phyloP scores from a whole-genome alignment of 1,140 invertebrate species.

The Leptinotarsa defecta region DNA sequence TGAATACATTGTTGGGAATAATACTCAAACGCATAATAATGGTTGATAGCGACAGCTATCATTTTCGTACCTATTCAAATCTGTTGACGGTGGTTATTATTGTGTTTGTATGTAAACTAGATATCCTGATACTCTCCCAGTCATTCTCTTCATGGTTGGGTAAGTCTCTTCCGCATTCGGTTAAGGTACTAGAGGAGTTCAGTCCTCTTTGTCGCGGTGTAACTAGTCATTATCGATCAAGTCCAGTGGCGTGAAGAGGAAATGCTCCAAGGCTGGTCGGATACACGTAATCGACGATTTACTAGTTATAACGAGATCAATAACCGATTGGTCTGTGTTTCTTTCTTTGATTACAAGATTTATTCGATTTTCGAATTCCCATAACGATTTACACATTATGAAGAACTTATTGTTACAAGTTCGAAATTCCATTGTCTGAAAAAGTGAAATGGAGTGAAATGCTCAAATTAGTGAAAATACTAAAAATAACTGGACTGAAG shows the following conservation, averaged over 20 bases:
- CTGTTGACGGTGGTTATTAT: no score
- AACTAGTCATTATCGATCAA: slow-evolving; percentile 8
- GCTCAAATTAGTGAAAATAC: no score
- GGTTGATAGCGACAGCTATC: no score
- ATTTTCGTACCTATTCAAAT: no score
- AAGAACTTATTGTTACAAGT: no score
- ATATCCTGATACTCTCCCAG: neutral
- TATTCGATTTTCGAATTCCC: neutral
- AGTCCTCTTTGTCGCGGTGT: neutral
- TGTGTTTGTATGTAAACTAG: slow-evolving; percentile 1
- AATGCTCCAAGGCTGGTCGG: neutral
- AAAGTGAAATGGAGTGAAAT: no score
- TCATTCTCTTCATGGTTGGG: neutral
- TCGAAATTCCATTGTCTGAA: no score
- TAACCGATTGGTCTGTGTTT: neutral
- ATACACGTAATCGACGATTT: neutral
- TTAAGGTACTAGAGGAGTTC: neutral
- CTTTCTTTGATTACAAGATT: neutral
- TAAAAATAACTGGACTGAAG: no score
- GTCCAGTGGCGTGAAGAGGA: slow-evolving; percentile 1
- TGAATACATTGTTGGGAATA: no score
- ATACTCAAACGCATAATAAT: no score
- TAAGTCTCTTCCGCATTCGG: neutral
- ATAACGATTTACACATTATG: no score
- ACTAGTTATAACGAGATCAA: neutral